Conservation (phyloP, 2,113 vertebrate species). For the Seriola aureovittata region DNA sequence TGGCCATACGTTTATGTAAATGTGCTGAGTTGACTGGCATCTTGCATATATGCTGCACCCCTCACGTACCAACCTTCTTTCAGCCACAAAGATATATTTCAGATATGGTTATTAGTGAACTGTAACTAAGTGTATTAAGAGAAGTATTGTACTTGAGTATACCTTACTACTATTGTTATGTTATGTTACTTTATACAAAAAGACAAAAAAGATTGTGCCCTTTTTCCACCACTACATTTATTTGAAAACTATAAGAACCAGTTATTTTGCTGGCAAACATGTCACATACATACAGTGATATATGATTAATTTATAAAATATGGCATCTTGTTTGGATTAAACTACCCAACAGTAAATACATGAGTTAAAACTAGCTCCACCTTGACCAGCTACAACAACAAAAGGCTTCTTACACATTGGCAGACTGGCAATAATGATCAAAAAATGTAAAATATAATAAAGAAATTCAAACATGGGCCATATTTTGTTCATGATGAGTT, state of each 20-base stretch:
- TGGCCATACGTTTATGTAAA: background rate
- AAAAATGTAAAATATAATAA: too few species aligned
- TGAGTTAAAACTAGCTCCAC: too few species aligned
- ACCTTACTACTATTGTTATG: background rate
- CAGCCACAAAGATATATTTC: slow-evolving; percentile 6
- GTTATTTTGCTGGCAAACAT: background rate
- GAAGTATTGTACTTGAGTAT: background rate
- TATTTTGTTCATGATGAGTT: too few species aligned
- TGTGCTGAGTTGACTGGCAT: slow-evolving; percentile 10
- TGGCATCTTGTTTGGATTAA: background rate
- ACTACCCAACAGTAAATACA: too few species aligned
- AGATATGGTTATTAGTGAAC: background rate
- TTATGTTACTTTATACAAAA: background rate
- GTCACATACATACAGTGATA: background rate
- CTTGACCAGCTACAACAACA: background rate
- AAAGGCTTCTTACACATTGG: background rate
- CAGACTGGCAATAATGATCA: background rate
- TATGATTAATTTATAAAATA: too few species aligned
- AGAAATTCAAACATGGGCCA: too few species aligned
- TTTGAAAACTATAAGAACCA: background rate
- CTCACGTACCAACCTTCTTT: background rate
- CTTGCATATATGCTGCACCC: slow-evolving; percentile 13
- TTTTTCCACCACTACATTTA: background rate
- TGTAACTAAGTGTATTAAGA: background rate
- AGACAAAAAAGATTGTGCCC: too few species aligned